Base-by-base conservation (phyloP, 92 coral and sea anemone species). In the Bergia puertoricense region DNA sequence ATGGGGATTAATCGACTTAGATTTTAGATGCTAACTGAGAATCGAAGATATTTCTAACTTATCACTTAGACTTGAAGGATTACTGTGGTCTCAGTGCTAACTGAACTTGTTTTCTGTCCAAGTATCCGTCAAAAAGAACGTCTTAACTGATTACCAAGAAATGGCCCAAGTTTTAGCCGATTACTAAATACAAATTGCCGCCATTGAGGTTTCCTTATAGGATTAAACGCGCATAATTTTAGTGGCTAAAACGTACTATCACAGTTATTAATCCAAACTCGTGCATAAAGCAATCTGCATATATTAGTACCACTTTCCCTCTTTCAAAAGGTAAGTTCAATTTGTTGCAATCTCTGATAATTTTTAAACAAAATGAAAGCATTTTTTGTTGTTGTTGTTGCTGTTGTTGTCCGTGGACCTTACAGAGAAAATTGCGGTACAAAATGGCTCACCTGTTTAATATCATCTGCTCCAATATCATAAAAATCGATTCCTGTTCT, bases 401-500 rank as follows among this genome's bases (percentile, higher is more conserved):
- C 5, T 78, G 41, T 8, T 8, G 18, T 22, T 0, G 16, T n/a
- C 20, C 18, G 40, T n/a, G 10, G 50, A 76, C 4, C 15, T 39
- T 1, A 1, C 54, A 40, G 10, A 76, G 0, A 15, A 42, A 9
- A 76, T 0, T 22, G 41, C 0, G 48, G 22, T 46, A 30, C 41
- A 11, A 15, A 76, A 76, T 5, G 30, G n/a, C 93, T 14, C n/a
- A 91, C 93, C 93, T 83, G 30, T 3, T 69, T 85, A n/a, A 91
- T 54, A 43, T 59, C 79, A 62, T 88, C 45, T 72, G 51, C 45
- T n/a, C 62, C 91, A 22, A 88, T 48, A 79, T 88, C 85, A 68
- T 91, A 91, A n/a, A 82, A 77, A 69, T 91, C 91, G 9, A 46
- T 20, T 15, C 86, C 93, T n/a, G n/a, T 0, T 42, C 36, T 5